These are phyloP conservation scores for Perodicticus potto DNA, from an alignment of 2,797 vertebrate species.

Conservation along the genomic window DNA sequence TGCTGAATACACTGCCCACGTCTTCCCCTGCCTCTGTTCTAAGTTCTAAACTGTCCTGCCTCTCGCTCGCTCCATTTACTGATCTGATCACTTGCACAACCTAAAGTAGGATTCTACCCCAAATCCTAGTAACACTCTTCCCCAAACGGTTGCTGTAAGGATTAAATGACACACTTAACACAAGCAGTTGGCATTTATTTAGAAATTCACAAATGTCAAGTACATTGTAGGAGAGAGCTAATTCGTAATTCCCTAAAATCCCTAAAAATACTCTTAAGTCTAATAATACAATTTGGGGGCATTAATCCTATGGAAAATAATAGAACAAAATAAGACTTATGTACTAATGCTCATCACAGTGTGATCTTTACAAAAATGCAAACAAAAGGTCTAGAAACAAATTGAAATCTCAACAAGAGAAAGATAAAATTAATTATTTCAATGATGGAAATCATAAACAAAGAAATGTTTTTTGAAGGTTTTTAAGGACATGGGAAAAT, in stretches of 20 bases:
- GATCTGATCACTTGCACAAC: background rate
- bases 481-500: conserved; percentile 68
- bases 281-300: background rate
- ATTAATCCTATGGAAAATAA: conserved; percentile 42
- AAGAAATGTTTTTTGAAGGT: conserved; percentile 60
- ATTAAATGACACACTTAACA: background rate
- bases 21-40: background rate
- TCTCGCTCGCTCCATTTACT: background rate
- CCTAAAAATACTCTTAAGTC: background rate
- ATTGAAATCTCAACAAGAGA: conserved; percentile 5
- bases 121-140: background rate
- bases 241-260: conserved; percentile 50
- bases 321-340: background rate
- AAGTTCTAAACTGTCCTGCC: background rate
- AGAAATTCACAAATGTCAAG: conserved; percentile 15
- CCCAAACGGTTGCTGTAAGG: background rate
- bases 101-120: background rate
- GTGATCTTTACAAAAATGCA: conserved; percentile 18
- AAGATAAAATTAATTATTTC: conserved; percentile 44
- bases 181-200: background rate
- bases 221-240: background rate
- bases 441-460: conserved; percentile 44
- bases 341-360: background rate
- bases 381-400: conserved; percentile 43
- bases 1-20: background rate